Evolutionary conservation across 2,888 invertebrate species (phyloP).

Genomic region (Scaptomyza parva): DNA sequence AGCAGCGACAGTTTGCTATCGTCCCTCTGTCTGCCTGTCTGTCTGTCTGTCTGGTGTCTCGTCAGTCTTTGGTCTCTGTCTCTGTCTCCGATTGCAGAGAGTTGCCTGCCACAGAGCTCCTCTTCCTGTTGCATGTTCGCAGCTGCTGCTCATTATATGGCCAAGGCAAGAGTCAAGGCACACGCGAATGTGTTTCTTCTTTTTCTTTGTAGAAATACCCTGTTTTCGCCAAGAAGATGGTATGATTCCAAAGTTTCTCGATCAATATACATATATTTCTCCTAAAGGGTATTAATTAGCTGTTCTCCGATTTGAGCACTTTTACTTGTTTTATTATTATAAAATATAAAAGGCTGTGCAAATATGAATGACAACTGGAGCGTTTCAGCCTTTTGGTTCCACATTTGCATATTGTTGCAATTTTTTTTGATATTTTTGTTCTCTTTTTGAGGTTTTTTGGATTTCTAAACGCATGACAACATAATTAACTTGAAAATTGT

Average conservation of each 20-base stretch:
- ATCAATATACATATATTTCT: no score
- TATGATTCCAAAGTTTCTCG: background rate
- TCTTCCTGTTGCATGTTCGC: conserved; percentile 69
- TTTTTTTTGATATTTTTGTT: conserved; percentile 11
- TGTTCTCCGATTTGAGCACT: background rate
- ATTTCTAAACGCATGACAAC: conserved; percentile 63
- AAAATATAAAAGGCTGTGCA: conserved; percentile 55
- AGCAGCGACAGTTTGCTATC: conserved; percentile 25
- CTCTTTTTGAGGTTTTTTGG: conserved; percentile 1
- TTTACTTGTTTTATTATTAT: conserved; percentile 38
- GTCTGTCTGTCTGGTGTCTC: conserved; percentile 2
- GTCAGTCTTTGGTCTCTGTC: conserved; percentile 10
- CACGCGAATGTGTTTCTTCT: conserved; percentile 3
- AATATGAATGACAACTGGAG: conserved; percentile 62
- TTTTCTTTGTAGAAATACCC: conserved; percentile 10
- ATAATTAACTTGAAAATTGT: conserved; percentile 69
- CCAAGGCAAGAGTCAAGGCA: conserved; percentile 43
- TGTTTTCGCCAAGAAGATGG: background rate
- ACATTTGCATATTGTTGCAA: conserved; percentile 37
- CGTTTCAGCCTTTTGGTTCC: conserved; percentile 14
- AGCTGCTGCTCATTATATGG: conserved; percentile 75
- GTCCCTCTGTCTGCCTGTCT: background rate
- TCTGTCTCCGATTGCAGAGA: conserved; percentile 24
- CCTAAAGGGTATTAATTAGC: background rate
- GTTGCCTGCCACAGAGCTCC: conserved; percentile 21